Evolutionary conservation across 1,140 invertebrate genomes (phyloP).

Genomic region (Drosophila trapezifrons): DNA sequence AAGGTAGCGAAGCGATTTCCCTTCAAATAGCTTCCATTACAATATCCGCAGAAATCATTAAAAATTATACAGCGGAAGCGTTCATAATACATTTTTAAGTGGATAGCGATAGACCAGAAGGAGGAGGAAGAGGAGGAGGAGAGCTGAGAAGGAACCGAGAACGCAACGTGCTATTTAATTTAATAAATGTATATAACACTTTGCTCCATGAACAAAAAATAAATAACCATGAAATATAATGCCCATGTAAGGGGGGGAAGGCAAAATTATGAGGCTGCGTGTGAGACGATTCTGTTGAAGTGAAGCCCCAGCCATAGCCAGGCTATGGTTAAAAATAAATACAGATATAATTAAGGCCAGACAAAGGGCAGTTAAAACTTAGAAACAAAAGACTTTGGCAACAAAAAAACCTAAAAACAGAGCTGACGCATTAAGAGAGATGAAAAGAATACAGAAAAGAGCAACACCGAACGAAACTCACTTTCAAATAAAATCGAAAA

Average conservation of each 20-base stretch:
- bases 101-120: slow-evolving; percentile 25
- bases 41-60: slow-evolving; percentile 51
- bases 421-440: neutral
- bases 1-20: slow-evolving; percentile 29
- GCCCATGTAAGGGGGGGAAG: slow-evolving; percentile 24
- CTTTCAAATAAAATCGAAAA: slow-evolving; percentile 53
- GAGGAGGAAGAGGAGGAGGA: slow-evolving; percentile 3
- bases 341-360: slow-evolving; percentile 57
- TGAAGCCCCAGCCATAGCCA: slow-evolving; percentile 2
- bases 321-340: slow-evolving; percentile 36
- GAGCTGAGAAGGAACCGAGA: slow-evolving; percentile 26
- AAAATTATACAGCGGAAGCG: slow-evolving; percentile 52
- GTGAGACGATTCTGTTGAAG: slow-evolving; percentile 49
- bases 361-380: slow-evolving; percentile 73
- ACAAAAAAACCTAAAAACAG: slow-evolving; percentile 26
- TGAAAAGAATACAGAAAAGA: neutral
- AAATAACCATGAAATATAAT: slow-evolving; percentile 50
- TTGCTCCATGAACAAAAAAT: neutral
- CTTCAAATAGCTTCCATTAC: slow-evolving; percentile 42
- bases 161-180: slow-evolving; percentile 55
- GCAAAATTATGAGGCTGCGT: slow-evolving; percentile 47
- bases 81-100: slow-evolving; percentile 60
- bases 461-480: slow-evolving; percentile 37
- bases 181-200: slow-evolving; percentile 52
- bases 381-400: slow-evolving; percentile 67